Percentiles rank a stretch among this genome's conserved stretches.
These are phyloP conservation scores for Solenodon paradoxus DNA, from an alignment of 2,113 vertebrate species.

Conservation along the genomic window DNA sequence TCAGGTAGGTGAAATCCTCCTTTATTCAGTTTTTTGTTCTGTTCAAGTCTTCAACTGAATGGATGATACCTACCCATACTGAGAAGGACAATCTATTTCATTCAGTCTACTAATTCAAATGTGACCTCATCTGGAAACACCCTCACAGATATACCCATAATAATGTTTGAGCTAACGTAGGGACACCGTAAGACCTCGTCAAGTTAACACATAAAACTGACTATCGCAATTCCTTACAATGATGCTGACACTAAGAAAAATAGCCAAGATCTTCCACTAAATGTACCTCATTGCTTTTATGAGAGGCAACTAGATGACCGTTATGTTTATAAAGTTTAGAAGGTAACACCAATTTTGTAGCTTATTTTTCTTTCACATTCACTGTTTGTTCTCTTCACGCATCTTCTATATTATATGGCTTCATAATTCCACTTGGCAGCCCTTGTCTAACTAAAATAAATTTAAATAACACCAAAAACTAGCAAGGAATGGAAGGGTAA, in stretches of 20 bases:
- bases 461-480: background rate
- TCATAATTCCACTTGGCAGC: background rate
- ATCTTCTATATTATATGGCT: background rate
- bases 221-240: background rate
- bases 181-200: background rate
- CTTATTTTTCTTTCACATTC: background rate
- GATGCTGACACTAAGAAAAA: background rate
- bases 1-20: background rate
- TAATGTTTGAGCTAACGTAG: background rate
- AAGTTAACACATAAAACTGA: background rate
- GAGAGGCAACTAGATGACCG: background rate
- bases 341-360: background rate
- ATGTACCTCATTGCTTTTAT: background rate
- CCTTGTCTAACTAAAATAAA: background rate
- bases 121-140: background rate
- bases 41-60: background rate
- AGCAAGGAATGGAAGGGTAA: background rate
- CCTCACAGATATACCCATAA: background rate
- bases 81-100: background rate
- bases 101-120: background rate
- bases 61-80: too few species aligned
- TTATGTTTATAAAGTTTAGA: background rate
- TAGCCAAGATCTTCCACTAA: background rate
- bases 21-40: background rate
- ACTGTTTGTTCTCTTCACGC: background rate